Base-by-base conservation (phyloP, 35 echinoderm and acorn worm genomes). In the Apostichopus parvimensis region DNA sequence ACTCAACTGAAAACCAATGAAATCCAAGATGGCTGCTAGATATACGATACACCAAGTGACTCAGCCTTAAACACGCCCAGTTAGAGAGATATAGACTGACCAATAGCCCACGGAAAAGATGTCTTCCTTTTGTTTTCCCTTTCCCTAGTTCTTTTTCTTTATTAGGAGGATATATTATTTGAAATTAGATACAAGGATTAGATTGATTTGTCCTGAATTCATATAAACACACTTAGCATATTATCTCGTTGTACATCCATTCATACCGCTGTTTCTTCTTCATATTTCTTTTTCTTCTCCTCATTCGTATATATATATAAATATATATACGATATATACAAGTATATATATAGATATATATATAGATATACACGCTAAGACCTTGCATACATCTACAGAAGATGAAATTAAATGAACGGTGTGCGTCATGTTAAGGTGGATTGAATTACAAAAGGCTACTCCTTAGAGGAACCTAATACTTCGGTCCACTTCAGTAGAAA, bases 391-490 rank as follows among this genome's bases (percentile, higher is more conserved):
- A 80, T 82, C 79, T 6, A 56, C 52, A 82, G 52, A 55, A 82
- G 79, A 82, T 82, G 53, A 82, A 82, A 82, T 82, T 12, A 82
- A 82, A 82, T 82, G 79, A 82, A 82, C 79, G 54, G 79, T 82
- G 79, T 82, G 79, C 79, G 79, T 82, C 79, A 82, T 82, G 54
- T 82, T 82, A 82, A 82, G 79, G 79, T 82, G 79, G 79, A 82
- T 82, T 82, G 20, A 82, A 82, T 82, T 82, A 82, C 79, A 57
- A 82, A 82, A 82, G 79, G 79, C 79, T 82, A 82, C 79, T 82
- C 79, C 71, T 82, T 53, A 56, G 52, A 53, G 79, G 79, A 82
- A 82, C 79, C 79, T 82, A 82, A 82, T 82, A 82, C 79, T 82
- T 82, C 79, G 79, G 79, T 82, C 79, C 79, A 82, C 79, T 82